phyloP scores from a whole-genome alignment of 2,797 vertebrate species.

The Karalla daura region DNA sequence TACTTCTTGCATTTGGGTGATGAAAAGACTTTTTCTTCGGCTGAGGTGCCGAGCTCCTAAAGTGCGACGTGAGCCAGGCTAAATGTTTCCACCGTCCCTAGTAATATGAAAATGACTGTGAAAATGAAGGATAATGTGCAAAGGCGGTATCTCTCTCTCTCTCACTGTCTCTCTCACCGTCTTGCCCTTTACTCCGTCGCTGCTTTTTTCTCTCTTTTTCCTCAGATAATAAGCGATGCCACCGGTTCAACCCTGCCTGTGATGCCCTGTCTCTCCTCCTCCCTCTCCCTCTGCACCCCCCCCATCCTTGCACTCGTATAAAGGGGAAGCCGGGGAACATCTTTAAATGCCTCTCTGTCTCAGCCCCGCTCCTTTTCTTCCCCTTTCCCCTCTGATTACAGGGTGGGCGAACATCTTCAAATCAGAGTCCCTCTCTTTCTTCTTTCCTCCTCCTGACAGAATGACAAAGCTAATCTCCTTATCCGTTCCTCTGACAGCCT shows the following conservation, averaged over 20 bases:
- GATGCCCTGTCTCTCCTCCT: constrained; percentile 12
- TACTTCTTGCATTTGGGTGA: background rate
- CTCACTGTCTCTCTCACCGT: background rate
- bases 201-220: background rate
- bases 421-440: constrained; percentile 57
- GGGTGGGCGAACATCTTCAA: constrained; percentile 59
- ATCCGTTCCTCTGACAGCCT: constrained; percentile 64
- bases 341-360: constrained; percentile 54
- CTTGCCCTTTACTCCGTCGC: constrained; percentile 28
- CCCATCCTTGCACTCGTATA: constrained; percentile 32
- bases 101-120: constrained; percentile 12
- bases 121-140: constrained; percentile 30
- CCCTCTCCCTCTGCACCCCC: constrained; percentile 14
- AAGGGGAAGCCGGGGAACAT: constrained; percentile 31
- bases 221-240: constrained; percentile 45
- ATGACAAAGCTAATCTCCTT: constrained; percentile 74
- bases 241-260: constrained; percentile 32
- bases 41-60: background rate
- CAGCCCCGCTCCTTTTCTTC: constrained; percentile 24
- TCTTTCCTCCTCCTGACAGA: constrained; percentile 57
- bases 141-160: constrained; percentile 6
- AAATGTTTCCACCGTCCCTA: no score
- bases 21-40: background rate
- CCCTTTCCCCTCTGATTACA: constrained; percentile 47
- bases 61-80: background rate